Conservation (phyloP, 2,888 invertebrate species). For the Polydrusus pterygomalis region DNA sequence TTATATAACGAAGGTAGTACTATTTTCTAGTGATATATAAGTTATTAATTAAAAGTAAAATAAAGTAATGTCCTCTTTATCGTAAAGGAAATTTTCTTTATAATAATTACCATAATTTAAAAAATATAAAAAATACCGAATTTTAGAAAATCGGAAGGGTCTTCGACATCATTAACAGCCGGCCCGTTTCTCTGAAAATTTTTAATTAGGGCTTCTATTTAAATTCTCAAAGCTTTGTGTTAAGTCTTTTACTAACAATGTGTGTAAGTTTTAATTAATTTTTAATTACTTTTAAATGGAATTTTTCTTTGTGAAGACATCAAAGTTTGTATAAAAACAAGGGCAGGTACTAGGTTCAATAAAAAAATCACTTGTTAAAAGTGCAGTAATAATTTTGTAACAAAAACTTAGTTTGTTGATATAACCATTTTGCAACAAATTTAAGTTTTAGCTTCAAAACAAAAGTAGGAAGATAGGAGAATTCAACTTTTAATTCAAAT, state of each 20-base stretch:
- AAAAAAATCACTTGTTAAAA: not conserved
- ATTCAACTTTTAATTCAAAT: no score
- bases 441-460: no score
- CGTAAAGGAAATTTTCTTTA: no score
- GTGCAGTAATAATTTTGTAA: not conserved
- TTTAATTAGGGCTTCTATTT: conserved; percentile 24
- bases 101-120: no score
- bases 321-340: not conserved
- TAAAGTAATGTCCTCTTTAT: no score
- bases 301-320: not conserved
- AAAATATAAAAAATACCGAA: not conserved
- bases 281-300: conserved; percentile 5
- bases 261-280: conserved; percentile 33
- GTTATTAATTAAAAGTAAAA: no score
- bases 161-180: not conserved
- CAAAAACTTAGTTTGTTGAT: no score
- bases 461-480: no score
- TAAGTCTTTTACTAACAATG: conserved; percentile 18
- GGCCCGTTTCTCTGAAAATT: conserved; percentile 5
- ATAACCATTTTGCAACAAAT: no score
- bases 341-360: not conserved
- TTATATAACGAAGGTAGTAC: no score
- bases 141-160: not conserved
- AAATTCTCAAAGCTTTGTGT: conserved; percentile 24
- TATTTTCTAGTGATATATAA: no score